Evolutionary conservation across 2,113 vertebrate genomes (phyloP), one percentile per base, ranked within the genome.

Genomic region (Anolis carolinensis): DNA sequence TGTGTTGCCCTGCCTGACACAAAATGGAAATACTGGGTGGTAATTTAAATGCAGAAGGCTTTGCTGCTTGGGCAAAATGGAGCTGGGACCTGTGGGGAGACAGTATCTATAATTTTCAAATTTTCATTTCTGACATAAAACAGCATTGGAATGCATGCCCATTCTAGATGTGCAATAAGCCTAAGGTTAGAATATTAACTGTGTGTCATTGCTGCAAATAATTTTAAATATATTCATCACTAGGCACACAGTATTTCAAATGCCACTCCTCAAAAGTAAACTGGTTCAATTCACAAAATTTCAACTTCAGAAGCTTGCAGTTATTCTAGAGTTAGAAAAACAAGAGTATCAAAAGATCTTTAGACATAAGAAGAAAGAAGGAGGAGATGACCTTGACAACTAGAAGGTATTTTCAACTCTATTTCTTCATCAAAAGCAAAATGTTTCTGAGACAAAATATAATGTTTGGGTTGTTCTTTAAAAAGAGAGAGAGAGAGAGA

Each of bases 21-120:
- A 88, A 90, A 52, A 78, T 78, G 23, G 2, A 91, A 91, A 92
- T 85, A 88, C 81, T 63, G 70, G 76, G 87, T 14, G 80, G 55
- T 16, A 9, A 25, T 36, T 80, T 50, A 52, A 86, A 90, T 74
- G 76, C 8, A 89, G 84, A 2, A 77, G 81, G 74, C 52, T 82
- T 77, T 86, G 89, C 84, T 63, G 78, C 44, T 70, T 75, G 30
- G 81, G 63, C 27, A 82, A 91, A 14, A 79, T 30, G n/a, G 63
- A 87, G 30, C 86, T 75, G 30, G 80, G 62, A 68, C 65, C 80
- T 2, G 32, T 30, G 16, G 48, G 63, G 75, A 70, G 73, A 62
- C 14, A 34, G 50, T 10, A 25, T 44, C 16, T 87, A 39, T 18
- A 86, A 71, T 63, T 93, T 83, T 82, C 1, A 80, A 21, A 44